These are phyloP conservation scores for Tineola bisselliella DNA, from an alignment of 2,888 invertebrate genomes.

Conservation along the genomic window DNA sequence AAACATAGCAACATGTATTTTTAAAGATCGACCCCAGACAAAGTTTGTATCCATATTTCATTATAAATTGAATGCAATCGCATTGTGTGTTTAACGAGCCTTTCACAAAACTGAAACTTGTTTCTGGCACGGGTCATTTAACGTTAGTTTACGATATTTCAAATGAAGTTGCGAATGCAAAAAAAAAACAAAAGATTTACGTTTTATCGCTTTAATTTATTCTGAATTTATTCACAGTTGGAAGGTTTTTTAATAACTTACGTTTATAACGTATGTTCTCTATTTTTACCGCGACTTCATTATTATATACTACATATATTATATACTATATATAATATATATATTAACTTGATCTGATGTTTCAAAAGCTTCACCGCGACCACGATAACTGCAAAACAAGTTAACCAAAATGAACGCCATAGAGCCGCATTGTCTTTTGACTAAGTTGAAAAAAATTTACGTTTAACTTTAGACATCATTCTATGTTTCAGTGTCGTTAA, in stretches of 20 bases:
- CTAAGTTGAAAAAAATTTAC: no score
- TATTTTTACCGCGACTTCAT: no score
- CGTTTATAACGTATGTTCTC: neutral
- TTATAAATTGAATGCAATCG: slow-evolving; percentile 1
- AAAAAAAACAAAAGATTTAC: neutral
- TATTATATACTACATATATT: no score
- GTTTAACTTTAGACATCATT: no score
- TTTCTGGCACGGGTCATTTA: neutral
- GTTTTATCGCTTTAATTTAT: neutral
- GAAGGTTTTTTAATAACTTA: neutral
- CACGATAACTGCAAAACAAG: no score
- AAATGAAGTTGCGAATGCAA: neutral
- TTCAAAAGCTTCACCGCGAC: no score
- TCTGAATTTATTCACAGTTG: neutral
- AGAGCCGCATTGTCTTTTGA: no score
- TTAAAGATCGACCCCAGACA: neutral
- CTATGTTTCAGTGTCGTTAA: no score
- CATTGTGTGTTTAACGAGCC: slow-evolving; percentile 4
- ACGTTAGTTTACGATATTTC: slow-evolving; percentile 1
- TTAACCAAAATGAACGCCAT: no score
- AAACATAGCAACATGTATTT: neutral
- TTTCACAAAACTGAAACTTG: slow-evolving; percentile 5
- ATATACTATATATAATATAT: no score
- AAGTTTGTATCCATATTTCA: neutral
- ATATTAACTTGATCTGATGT: no score